Conservation (phyloP, 2,113 vertebrate species). For the Deroptyus accipitrinus region DNA sequence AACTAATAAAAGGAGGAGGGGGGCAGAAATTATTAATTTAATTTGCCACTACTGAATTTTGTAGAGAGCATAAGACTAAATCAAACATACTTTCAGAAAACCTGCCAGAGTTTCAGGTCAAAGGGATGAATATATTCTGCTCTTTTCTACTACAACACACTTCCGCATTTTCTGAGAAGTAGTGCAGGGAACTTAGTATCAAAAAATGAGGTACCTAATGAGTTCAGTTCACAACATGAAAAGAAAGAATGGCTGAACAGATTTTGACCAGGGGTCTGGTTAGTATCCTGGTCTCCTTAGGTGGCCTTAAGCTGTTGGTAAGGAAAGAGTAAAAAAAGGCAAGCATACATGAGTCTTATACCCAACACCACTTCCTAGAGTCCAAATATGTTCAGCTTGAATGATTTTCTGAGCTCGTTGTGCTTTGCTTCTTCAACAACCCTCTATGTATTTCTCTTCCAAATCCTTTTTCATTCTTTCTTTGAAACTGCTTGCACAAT, state of each 20-base stretch:
- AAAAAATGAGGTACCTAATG: not conserved
- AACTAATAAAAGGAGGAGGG: not conserved
- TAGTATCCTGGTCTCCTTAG: not conserved
- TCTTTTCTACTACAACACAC: not conserved
- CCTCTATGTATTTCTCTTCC: not conserved
- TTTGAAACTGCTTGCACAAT: not conserved
- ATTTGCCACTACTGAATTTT: not conserved
- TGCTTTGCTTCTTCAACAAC: not conserved
- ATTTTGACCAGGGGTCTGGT: not conserved
- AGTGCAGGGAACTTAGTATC: not conserved
- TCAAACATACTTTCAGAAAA: not conserved
- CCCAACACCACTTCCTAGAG: not conserved
- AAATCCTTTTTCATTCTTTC: not conserved
- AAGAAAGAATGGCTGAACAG: not conserved
- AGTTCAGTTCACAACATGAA: not conserved
- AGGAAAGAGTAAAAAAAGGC: not conserved
- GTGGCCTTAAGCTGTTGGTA: not conserved
- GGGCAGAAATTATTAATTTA: not conserved
- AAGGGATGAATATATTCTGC: not conserved
- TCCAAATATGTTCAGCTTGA: not conserved
- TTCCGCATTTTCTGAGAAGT: not conserved
- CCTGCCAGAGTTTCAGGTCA: not conserved
- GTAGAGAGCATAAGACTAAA: not conserved
- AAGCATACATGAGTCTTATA: not conserved
- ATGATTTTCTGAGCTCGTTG: not conserved